Evolutionary conservation across 2,797 vertebrate genomes (phyloP).

Genomic region (Mycteria americana): DNA sequence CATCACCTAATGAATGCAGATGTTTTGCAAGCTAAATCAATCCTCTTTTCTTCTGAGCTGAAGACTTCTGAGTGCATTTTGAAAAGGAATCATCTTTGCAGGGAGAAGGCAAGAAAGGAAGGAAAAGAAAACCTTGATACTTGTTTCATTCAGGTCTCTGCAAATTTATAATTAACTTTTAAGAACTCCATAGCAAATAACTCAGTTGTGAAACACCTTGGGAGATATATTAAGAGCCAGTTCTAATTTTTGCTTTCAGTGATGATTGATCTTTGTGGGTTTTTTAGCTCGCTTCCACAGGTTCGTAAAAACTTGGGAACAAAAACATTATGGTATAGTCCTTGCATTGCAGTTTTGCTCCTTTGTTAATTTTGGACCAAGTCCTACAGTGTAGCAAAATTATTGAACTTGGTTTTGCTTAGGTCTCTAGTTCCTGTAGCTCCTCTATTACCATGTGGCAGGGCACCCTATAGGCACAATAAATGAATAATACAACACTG

Average conservation of each 20-base stretch:
- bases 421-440: constrained; percentile 66
- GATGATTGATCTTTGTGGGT: not conserved
- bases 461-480: constrained; percentile 66
- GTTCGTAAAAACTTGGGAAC: not conserved
- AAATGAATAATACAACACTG: constrained; percentile 77
- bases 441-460: constrained; percentile 67
- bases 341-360: constrained; percentile 62
- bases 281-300: not conserved
- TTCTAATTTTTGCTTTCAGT: constrained; percentile 21
- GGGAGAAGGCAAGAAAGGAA: not conserved
- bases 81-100: not conserved
- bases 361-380: constrained; percentile 67
- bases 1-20: not conserved
- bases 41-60: not conserved
- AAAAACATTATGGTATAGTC: constrained; percentile 10
- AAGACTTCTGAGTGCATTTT: not conserved
- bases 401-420: constrained; percentile 72
- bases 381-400: constrained; percentile 56
- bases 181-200: not conserved
- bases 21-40: not conserved
- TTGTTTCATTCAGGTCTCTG: not conserved
- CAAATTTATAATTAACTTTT: not conserved
- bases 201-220: not conserved
- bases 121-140: not conserved
- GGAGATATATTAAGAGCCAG: not conserved